A percentile compares a stretch with the other conserved stretches of the same genome.
Conservation (phyloP, 2,113 vertebrate species). For the Cyanoramphus novaezelandiae region DNA sequence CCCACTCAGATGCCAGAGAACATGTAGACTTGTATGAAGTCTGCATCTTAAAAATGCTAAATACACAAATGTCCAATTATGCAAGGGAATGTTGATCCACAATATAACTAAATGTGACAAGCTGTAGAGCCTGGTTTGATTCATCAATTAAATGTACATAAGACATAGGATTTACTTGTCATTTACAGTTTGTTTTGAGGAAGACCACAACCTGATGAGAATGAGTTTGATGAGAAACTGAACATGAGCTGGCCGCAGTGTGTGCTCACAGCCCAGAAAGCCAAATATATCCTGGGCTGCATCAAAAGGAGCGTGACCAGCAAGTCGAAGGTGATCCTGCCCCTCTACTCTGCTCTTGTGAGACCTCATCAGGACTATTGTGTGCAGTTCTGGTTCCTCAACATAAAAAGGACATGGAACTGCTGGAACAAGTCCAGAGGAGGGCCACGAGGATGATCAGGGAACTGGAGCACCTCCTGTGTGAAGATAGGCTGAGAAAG, state of each 20-base stretch:
- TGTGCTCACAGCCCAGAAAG: not conserved
- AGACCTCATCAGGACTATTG: too few relatives aligned
- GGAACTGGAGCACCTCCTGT: too few relatives aligned
- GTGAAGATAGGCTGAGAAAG: too few relatives aligned
- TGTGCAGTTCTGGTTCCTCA: too few relatives aligned
- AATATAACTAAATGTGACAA: not conserved
- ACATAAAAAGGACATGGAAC: too few relatives aligned
- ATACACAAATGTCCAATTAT: not conserved
- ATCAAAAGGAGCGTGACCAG: not conserved
- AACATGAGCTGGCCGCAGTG: not conserved
- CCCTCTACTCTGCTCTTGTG: too few relatives aligned
- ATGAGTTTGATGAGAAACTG: not conserved
- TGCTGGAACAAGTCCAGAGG: too few relatives aligned
- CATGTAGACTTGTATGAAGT: not conserved
- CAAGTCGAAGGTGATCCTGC: not conserved
- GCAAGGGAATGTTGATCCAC: not conserved
- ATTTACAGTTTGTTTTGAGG: not conserved
- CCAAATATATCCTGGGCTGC: not conserved
- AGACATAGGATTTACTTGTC: not conserved
- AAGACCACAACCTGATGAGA: not conserved
- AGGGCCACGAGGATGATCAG: too few relatives aligned
- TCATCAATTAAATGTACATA: not conserved
- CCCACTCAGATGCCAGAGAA: constrained; percentile 14
- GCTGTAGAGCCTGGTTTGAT: not conserved
- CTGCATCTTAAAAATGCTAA: not conserved